Evolutionary conservation across 2,797 vertebrate genomes (phyloP).

Genomic region (Chloroceryle amazona): DNA sequence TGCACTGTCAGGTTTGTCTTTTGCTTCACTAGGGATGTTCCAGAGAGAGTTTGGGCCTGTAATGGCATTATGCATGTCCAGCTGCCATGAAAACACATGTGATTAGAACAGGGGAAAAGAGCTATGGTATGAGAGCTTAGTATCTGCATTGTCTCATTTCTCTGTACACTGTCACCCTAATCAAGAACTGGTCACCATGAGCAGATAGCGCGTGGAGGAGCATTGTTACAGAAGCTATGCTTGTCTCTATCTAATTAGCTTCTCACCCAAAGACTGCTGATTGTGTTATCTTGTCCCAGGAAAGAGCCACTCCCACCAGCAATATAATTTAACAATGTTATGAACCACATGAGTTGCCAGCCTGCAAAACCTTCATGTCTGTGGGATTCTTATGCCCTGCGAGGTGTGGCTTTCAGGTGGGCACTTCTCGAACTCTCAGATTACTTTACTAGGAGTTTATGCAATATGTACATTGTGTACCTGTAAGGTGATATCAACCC

Average conservation of each 20-base stretch:
- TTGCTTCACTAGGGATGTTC: not conserved
- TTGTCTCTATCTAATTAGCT: not conserved
- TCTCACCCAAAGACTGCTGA: not conserved
- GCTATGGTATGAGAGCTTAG: not conserved
- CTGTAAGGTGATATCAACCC: not conserved
- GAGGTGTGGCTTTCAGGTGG: not conserved
- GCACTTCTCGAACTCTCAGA: not conserved
- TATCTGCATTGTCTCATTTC: not conserved
- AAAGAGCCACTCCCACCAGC: not conserved
- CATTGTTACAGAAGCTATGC: not conserved
- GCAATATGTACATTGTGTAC: not conserved
- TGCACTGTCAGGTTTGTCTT: not conserved
- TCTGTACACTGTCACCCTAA: not conserved
- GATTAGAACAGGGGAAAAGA: not conserved
- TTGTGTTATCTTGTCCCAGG: not conserved
- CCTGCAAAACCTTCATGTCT: not conserved
- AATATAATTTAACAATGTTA: not conserved
- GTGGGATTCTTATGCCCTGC: fast-evolving
- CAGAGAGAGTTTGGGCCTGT: not conserved
- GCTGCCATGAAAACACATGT: not conserved
- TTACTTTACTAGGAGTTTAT: not conserved
- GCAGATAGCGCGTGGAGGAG: not conserved
- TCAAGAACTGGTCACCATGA: not conserved
- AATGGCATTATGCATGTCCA: not conserved
- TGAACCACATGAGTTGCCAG: not conserved